Percentiles rank a stretch among this genome's conserved stretches.
These are phyloP conservation scores for Chelonus formosanus DNA, from an alignment of 2,888 invertebrate genomes.

Conservation along the genomic window DNA sequence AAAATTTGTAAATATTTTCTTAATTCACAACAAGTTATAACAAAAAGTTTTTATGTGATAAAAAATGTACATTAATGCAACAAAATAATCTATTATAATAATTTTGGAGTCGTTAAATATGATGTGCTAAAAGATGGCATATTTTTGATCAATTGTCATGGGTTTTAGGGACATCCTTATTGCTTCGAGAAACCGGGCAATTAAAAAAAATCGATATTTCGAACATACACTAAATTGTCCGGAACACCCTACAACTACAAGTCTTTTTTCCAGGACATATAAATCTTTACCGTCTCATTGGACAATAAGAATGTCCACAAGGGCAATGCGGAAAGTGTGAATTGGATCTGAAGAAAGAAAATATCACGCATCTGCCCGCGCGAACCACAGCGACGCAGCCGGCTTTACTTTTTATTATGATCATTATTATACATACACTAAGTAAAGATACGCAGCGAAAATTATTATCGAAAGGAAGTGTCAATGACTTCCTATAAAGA, in stretches of 20 bases:
- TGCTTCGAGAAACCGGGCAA: not conserved
- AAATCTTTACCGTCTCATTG: slow-evolving; percentile 26
- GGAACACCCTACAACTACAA: slow-evolving; percentile 5
- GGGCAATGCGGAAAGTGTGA: slow-evolving; percentile 30
- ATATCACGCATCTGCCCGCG: slow-evolving; percentile 46
- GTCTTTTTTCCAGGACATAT: slow-evolving; percentile 1
- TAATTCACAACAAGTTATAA: too few species aligned
- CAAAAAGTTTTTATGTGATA: too few species aligned
- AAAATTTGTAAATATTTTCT: too few species aligned
- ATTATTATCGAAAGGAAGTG: not conserved
- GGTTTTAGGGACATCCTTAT: slow-evolving; percentile 1
- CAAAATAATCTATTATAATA: too few species aligned
- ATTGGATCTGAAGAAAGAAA: slow-evolving; percentile 35
- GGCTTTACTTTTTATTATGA: slow-evolving; percentile 38
- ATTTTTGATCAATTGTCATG: slow-evolving; percentile 10
- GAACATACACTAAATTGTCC: slow-evolving; percentile 11
- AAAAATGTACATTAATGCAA: too few species aligned
- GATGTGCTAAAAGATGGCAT: not conserved
- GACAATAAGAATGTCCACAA: slow-evolving; percentile 22
- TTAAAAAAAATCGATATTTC: slow-evolving; percentile 18
- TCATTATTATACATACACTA: slow-evolving; percentile 36
- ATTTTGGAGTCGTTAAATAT: too few species aligned
- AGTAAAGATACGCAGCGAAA: slow-evolving; percentile 21
- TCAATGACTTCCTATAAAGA: too few species aligned
- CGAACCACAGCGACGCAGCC: slow-evolving; percentile 43